Conservation (phyloP, 2,888 invertebrate genomes). For the Drosophila pseudotakahashii region DNA sequence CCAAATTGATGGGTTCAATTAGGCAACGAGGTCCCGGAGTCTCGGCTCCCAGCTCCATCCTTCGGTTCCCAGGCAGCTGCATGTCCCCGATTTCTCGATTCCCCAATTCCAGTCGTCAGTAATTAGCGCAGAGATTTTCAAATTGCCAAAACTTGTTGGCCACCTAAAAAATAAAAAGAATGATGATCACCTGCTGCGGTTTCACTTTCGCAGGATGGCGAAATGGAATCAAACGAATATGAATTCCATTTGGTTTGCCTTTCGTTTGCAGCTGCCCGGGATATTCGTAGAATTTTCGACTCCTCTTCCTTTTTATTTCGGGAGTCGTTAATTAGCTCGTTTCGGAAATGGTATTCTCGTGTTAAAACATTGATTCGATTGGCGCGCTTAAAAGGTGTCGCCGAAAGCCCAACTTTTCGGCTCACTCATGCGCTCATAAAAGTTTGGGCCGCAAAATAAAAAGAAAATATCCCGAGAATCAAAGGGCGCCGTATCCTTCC, state of each 20-base stretch:
- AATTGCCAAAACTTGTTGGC: conserved; percentile 76
- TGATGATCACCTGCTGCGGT: conserved; percentile 51
- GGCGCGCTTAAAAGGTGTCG: conserved; percentile 80
- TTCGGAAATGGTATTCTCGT: conserved; percentile 77
- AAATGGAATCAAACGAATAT: conserved; percentile 73
- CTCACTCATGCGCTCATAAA: conserved; percentile 56
- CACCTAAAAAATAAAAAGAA: conserved; percentile 12
- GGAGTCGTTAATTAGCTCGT: conserved; percentile 73
- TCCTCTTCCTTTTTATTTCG: conserved; percentile 47
- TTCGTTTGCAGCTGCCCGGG: conserved; percentile 61
- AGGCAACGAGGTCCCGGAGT: conserved; percentile 70
- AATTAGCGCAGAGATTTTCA: conserved; percentile 82
- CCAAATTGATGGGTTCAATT: conserved; percentile 84
- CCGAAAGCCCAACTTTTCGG: conserved; percentile 53
- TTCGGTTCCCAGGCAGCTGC: conserved; percentile 35
- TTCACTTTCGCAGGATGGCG: conserved; percentile 78
- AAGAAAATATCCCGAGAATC: conserved; percentile 41
- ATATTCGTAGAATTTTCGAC: conserved; percentile 72
- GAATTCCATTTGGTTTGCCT: conserved; percentile 49
- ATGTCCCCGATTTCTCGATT: conserved; percentile 6
- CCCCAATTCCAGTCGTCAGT: conserved; percentile 34
- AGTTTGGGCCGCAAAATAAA: conserved; percentile 59
- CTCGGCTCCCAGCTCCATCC: conserved; percentile 11
- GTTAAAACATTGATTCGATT: conserved; percentile 81
- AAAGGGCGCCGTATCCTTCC: conserved; percentile 70